These are phyloP conservation scores for Leptinotarsa texana DNA, from an alignment of 1,140 invertebrate species.

Conservation along the genomic window DNA sequence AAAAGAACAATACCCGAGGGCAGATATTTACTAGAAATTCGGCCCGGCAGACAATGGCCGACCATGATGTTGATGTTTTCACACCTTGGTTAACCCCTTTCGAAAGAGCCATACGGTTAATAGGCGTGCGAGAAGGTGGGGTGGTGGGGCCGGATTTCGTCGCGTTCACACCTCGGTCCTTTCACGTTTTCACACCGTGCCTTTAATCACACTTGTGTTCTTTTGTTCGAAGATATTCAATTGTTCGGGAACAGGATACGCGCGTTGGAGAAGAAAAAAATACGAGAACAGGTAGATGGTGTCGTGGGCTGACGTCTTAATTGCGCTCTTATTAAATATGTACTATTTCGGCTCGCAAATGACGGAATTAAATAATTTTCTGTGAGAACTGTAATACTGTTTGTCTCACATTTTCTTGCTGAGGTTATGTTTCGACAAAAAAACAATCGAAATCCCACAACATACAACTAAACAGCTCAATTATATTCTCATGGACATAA, in stretches of 20 bases:
- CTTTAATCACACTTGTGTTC: constrained; percentile 27
- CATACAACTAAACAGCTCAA: too few species aligned
- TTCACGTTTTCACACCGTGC: constrained; percentile 19
- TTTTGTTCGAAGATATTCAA: constrained; percentile 13
- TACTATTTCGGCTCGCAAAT: too few species aligned
- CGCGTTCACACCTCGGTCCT: background rate
- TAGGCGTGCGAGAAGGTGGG: constrained; percentile 6
- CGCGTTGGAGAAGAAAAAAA: constrained; percentile 7
- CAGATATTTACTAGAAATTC: constrained; percentile 15
- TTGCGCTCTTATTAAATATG: constrained; percentile 17
- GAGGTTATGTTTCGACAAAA: too few species aligned
- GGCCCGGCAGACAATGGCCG: constrained; percentile 9
- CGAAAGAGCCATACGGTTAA: background rate
- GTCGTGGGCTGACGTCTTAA: constrained; percentile 14
- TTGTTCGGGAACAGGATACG: constrained; percentile 23
- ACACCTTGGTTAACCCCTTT: constrained; percentile 28
- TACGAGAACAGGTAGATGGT: constrained; percentile 21
- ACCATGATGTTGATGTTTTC: constrained; percentile 28
- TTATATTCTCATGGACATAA: too few species aligned
- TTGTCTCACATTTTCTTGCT: too few species aligned
- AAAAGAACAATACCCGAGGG: constrained; percentile 10
- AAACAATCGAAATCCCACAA: too few species aligned
- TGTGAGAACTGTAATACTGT: too few species aligned
- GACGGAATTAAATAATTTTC: too few species aligned
- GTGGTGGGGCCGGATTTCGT: background rate